A percentile compares a stretch with the other conserved stretches of the same genome.
Conservation (phyloP, 2,888 invertebrate genomes). For the Hartigia nigra region DNA sequence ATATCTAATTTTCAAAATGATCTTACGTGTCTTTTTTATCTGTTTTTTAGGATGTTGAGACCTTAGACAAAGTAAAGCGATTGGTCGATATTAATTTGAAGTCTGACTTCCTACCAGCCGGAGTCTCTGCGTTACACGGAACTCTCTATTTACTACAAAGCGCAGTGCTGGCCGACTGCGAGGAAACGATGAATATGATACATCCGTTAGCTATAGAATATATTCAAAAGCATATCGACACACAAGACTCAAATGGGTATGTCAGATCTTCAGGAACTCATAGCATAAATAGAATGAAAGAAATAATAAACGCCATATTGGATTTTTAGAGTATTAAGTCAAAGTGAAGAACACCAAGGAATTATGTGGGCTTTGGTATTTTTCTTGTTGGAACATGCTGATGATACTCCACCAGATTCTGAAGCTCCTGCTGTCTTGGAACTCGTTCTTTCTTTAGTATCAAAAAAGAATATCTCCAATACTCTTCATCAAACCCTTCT, state of each 20-base stretch:
- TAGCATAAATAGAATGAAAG: neutral
- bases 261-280: slow-evolving; percentile 12
- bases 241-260: slow-evolving; percentile 60
- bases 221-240: slow-evolving; percentile 67
- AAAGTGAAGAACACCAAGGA: slow-evolving; percentile 73
- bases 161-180: slow-evolving; percentile 66
- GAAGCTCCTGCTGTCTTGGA: slow-evolving; percentile 71
- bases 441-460: slow-evolving; percentile 68
- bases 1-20: slow-evolving; percentile 3
- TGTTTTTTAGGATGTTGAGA: slow-evolving; percentile 68
- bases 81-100: slow-evolving; percentile 72
- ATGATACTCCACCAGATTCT: slow-evolving; percentile 72
- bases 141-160: slow-evolving; percentile 76
- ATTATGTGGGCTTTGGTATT: slow-evolving; percentile 81
- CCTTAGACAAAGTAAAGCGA: slow-evolving; percentile 72
- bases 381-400: slow-evolving; percentile 79
- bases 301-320: slow-evolving; percentile 5
- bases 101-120: slow-evolving; percentile 73
- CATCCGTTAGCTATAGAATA: slow-evolving; percentile 69
- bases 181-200: slow-evolving; percentile 68
- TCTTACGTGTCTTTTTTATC: slow-evolving; percentile 12
- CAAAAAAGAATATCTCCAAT: slow-evolving; percentile 62
- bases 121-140: slow-evolving; percentile 75
- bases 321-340: slow-evolving; percentile 42
- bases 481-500: slow-evolving; percentile 66